Evolutionary conservation across 2,797 vertebrate species (phyloP).

Genomic region (Periophthalmus magnuspinnatus): DNA sequence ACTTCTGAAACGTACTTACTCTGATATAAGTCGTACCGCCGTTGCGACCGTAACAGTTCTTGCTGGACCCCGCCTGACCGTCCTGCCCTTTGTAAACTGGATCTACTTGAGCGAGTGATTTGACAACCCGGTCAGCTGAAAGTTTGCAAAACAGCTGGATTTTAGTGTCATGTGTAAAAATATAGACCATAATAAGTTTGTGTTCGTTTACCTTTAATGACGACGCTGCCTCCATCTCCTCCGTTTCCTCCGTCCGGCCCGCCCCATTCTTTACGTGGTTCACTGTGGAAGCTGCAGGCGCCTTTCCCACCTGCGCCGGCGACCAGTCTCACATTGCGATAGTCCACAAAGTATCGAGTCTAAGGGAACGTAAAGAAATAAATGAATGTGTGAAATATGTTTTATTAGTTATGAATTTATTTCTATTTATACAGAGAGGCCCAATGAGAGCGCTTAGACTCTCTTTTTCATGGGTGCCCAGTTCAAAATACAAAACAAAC

Average conservation of each 20-base stretch:
- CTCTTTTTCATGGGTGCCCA: too few species aligned
- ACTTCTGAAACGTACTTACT: slow-evolving; percentile 70
- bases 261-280: slow-evolving; percentile 92
- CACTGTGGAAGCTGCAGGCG: slow-evolving; percentile 85
- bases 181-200: background rate
- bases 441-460: too few species aligned
- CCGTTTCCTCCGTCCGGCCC: slow-evolving; percentile 94
- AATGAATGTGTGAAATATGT: background rate
- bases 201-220: slow-evolving; percentile 53
- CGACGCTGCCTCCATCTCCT: slow-evolving; percentile 83
- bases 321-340: slow-evolving; percentile 80
- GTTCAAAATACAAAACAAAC: too few species aligned
- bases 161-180: background rate
- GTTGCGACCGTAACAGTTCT: slow-evolving; percentile 88
- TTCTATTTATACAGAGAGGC: too few species aligned
- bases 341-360: slow-evolving; percentile 89
- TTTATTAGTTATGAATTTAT: background rate
- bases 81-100: slow-evolving; percentile 79
- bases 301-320: slow-evolving; percentile 89
- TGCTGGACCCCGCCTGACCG: slow-evolving; percentile 82
- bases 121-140: slow-evolving; percentile 83
- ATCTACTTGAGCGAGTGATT: slow-evolving; percentile 83
- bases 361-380: slow-evolving; percentile 46
- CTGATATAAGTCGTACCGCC: slow-evolving; percentile 74
- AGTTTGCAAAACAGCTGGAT: slow-evolving; percentile 24